Base-by-base conservation (phyloP, 2,888 invertebrate genomes). In the Mellilla xanthometata region DNA sequence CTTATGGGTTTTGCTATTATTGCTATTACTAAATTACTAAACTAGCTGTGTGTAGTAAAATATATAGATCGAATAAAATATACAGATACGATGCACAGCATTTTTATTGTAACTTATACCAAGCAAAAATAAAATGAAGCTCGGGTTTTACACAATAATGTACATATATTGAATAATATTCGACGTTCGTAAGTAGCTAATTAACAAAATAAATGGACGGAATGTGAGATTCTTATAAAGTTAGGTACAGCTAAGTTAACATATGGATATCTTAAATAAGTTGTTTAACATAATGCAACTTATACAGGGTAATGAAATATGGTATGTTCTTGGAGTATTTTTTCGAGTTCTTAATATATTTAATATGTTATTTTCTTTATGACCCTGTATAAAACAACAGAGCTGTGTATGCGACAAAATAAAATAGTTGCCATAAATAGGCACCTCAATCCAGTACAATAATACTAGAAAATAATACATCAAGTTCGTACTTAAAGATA, bases 161-260 rank as follows among this genome's bases (percentile, higher is more conserved):
- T 85, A 84, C 85, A 84, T 82, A 84, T 85, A 84, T 82, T 82
- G 74, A 82, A 84, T 77, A 78, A 71, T 58, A 40, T 73, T 52
- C 62, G 78, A 77, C 75, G 80, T 66, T n/a, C 81, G 72, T 63
- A 36, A 36, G 36, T 36, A 86, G 84, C 86, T 86, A 82, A 79
- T 62, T 75, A 87, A 87, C 81, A 78, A 84, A 88, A 84, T 60
- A 79, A 80, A 77, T 88, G 89, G 89, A 89, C 89, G 89, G 89
- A 89, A 88, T 89, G 86, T 86, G 82, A 84, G 82, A 86, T 81
- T 79, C 82, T 70, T 78, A 79, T 38, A 38, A 36, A 74, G 63
- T 76, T 75, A 73, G 63, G 76, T 75, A 54, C 73, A 74, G 70
- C 76, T 76, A 67, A 53, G 31, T 40, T 39, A 23, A 52, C 47